Evolutionary conservation across 1,140 invertebrate species (phyloP).

Genomic region (Acyrthosiphon pisum): DNA sequence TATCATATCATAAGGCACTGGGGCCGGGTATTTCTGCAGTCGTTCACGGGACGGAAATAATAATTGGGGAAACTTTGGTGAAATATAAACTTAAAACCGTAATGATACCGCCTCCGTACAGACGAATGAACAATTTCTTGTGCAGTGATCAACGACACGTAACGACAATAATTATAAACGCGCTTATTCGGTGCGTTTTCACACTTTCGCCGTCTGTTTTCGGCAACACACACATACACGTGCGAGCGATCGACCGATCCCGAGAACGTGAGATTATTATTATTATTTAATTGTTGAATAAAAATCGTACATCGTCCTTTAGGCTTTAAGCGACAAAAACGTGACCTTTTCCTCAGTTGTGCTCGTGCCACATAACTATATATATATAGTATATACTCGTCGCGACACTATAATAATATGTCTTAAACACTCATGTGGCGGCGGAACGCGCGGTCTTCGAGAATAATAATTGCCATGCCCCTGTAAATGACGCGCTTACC

Average conservation of each 20-base stretch:
- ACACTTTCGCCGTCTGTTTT: constrained; percentile 24
- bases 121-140: constrained; percentile 26
- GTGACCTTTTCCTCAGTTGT: background rate
- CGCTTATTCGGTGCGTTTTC: background rate
- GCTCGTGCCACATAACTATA: background rate
- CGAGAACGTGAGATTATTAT: background rate
- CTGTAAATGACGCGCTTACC: background rate
- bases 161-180: constrained; percentile 28
- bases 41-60: background rate
- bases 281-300: background rate
- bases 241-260: background rate
- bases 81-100: background rate
- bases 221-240: background rate
- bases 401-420: background rate
- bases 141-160: background rate
- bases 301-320: background rate
- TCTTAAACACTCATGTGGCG: background rate
- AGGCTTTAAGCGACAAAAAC: background rate
- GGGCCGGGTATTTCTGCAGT: background rate
- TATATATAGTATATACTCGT: background rate
- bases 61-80: background rate
- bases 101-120: background rate
- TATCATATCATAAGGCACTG: background rate
- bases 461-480: constrained; percentile 2
- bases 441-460: background rate